Conservation (phyloP, 92 coral and sea anemone species). For the Porites rus region DNA sequence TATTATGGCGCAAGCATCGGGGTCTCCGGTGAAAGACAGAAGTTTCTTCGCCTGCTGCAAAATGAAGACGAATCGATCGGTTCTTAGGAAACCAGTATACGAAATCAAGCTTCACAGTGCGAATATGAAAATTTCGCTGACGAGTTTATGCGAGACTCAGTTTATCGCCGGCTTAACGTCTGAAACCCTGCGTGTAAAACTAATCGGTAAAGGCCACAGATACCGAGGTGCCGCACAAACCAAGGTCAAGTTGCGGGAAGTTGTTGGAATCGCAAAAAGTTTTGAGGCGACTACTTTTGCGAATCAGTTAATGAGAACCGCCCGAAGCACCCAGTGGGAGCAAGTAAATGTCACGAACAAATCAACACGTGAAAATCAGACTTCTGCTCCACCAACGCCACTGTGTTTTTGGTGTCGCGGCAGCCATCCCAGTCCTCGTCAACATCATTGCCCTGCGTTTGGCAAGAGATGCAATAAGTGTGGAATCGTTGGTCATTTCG, state of each 20-base stretch:
- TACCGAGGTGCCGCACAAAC: not conserved
- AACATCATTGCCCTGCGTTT: slow-evolving; percentile 58
- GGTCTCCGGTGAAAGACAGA: slow-evolving; percentile 6
- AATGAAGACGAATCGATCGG: slow-evolving; percentile 42
- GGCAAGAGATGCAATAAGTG: no score
- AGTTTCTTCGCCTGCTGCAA: not conserved
- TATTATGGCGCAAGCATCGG: slow-evolving; percentile 46
- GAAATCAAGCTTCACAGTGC: no score
- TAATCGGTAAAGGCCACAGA: no score
- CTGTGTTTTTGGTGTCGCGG: no score
- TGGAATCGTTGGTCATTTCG: no score
- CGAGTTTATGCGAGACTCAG: slow-evolving; percentile 36
- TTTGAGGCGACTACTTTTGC: not conserved
- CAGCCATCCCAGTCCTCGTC: slow-evolving; percentile 37
- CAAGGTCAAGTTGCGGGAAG: slow-evolving; percentile 7
- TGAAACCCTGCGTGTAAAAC: no score
- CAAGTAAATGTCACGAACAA: not conserved
- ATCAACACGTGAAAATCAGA: not conserved
- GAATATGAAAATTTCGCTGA: not conserved
- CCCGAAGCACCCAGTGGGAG: not conserved
- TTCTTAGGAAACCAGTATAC: slow-evolving; percentile 36
- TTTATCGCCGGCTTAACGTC: slow-evolving; percentile 25
- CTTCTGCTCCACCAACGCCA: no score
- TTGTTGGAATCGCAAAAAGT: not conserved
- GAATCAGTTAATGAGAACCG: slow-evolving; percentile 3